phyloP scores from a whole-genome alignment of 2,888 invertebrate genomes.

The Drosophila kuntzei region DNA sequence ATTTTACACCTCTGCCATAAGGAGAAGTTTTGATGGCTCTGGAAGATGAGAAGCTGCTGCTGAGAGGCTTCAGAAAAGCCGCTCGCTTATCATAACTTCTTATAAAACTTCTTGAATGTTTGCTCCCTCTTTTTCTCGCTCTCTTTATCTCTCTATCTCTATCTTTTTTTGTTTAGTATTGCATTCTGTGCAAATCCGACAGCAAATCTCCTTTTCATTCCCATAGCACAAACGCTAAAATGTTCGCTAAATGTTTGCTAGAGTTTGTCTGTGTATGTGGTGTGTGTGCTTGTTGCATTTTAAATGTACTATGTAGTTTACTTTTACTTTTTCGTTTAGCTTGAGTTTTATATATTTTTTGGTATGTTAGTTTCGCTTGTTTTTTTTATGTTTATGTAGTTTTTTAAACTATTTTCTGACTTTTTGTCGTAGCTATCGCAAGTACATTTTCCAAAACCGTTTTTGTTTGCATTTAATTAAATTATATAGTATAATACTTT shows the following conservation, averaged over 20 bases:
- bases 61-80: conserved; percentile 38
- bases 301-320: conserved; percentile 49
- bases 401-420: conserved; percentile 69
- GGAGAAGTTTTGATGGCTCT: conserved; percentile 8
- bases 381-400: conserved; percentile 61
- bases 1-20: conserved; percentile 24
- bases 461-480: conserved; percentile 82
- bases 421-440: conserved; percentile 74
- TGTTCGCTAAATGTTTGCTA: conserved; percentile 34
- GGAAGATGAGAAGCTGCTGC: conserved; percentile 16
- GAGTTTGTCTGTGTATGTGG: conserved; percentile 21
- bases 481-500: conserved; percentile 73
- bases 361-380: conserved; percentile 51
- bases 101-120: conserved; percentile 19
- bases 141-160: not conserved
- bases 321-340: conserved; percentile 56
- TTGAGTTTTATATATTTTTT: conserved; percentile 48
- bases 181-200: conserved; percentile 38
- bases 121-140: not conserved
- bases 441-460: conserved; percentile 83
- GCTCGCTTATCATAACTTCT: conserved; percentile 40
- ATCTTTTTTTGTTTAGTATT: conserved; percentile 16
- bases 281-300: conserved; percentile 55
- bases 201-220: conserved; percentile 44
- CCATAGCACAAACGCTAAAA: conserved; percentile 47